Base-by-base conservation (phyloP, 2,888 invertebrate genomes). In the Clunio marinus region DNA sequence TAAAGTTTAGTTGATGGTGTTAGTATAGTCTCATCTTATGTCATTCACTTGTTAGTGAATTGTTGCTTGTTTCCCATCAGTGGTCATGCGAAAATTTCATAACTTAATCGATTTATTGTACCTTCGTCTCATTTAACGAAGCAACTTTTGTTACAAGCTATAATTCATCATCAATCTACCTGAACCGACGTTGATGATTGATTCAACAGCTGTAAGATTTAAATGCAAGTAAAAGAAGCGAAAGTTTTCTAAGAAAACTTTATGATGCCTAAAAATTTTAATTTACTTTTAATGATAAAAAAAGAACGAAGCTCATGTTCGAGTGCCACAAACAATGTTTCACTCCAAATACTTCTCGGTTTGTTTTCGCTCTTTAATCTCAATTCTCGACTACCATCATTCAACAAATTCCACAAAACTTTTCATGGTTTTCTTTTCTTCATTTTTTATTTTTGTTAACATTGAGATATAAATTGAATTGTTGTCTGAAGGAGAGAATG, bases 301-400 rank as follows among this genome's bases (percentile, higher is more conserved):
- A 41, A 22, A 41, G 20, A 37, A 62, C 10, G 37, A 62, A 62
- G 4, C 3, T 25, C 22, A 62, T 15, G 2, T 60, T 22, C 37
- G 41, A 62, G 37, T 62, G 62, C 62, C 41, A 62, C 37, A 62
- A 62, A 62, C 41, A 62, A 24, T 62, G 62, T 62, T 62, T 45
- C 62, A 62, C 62, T 65, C 63, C 10, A 65, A 27, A 62, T 62
- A 62, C 15, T 65, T 65, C 28, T 32, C 20, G n/a, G n/a, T 37
- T 65, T 45, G 45, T 17, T 15, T 8, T 27, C 59, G 41, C 41
- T 41, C 13, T 32, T 32, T 32, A 32, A 13, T n/a, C 35, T 32
- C 35, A 32, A 32, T 32, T 32, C 13, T 24, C 45, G 24, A n/a
- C n/a, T n/a, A n/a, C n/a, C n/a, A n/a, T n/a, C n/a, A n/a, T n/a